Evolutionary conservation across 2,888 invertebrate species (phyloP).

Genomic region (Ormia ochracea): DNA sequence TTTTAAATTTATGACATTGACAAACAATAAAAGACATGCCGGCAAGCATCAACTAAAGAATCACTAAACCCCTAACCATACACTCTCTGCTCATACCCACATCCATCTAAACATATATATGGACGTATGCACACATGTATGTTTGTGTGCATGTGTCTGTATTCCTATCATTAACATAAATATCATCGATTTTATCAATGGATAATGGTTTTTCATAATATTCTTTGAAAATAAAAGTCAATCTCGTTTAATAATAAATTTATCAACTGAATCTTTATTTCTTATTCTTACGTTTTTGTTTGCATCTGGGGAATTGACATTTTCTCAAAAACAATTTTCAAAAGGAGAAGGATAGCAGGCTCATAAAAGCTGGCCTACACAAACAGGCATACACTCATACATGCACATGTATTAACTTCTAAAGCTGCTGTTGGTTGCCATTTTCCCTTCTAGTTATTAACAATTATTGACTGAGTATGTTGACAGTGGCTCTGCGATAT

Average conservation of each 20-base stretch:
- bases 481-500: no score
- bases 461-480: no score
- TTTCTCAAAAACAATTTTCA: background rate
- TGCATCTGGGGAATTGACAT: background rate
- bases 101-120: background rate
- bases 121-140: no score
- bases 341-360: no score
- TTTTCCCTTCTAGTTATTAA: no score
- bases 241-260: slow-evolving; percentile 55
- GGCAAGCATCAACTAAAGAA: slow-evolving; percentile 1
- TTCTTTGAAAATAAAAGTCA: slow-evolving; percentile 54
- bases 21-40: slow-evolving; percentile 45
- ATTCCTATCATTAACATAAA: background rate
- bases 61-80: background rate
- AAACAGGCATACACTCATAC: no score
- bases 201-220: slow-evolving; percentile 30
- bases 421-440: no score
- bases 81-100: background rate
- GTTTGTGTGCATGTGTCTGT: background rate
- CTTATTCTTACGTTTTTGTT: background rate
- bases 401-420: no score
- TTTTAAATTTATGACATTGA: slow-evolving; percentile 53
- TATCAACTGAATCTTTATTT: slow-evolving; percentile 44
- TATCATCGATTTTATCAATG: slow-evolving; percentile 7
- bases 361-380: no score